These are phyloP conservation scores for Drosophila takahashii DNA, from an alignment of 1,140 invertebrate species.

Conservation along the genomic window DNA sequence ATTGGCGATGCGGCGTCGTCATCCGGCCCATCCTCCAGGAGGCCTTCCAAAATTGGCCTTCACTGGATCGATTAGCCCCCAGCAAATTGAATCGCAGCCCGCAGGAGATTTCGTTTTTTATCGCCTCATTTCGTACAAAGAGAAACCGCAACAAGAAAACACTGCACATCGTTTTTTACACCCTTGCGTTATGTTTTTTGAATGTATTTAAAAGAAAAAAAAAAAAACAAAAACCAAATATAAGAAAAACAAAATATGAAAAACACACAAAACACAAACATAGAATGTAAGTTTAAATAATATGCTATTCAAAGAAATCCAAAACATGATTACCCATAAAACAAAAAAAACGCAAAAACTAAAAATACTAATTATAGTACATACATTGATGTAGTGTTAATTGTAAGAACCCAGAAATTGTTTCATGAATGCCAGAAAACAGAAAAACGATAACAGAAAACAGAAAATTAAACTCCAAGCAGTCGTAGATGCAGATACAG, in stretches of 20 bases:
- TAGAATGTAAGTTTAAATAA: constrained; percentile 62
- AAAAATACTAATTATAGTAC: constrained; percentile 84
- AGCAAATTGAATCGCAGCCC: constrained; percentile 69
- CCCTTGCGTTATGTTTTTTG: constrained; percentile 66
- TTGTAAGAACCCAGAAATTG: constrained; percentile 69
- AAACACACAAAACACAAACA: constrained; percentile 41
- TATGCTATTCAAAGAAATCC: constrained; percentile 84
- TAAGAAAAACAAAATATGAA: constrained; percentile 40
- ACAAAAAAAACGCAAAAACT: constrained; percentile 61
- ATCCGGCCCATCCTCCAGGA: constrained; percentile 41
- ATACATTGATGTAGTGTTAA: constrained; percentile 83
- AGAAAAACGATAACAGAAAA: constrained; percentile 37
- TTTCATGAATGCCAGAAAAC: constrained; percentile 70
- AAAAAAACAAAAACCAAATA: constrained; percentile 14
- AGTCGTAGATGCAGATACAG: constrained; percentile 36
- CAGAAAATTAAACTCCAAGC: constrained; percentile 44
- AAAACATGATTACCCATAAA: constrained; percentile 81
- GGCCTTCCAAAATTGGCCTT: constrained; percentile 22
- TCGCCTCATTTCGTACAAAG: constrained; percentile 56
- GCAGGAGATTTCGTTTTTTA: constrained; percentile 72
- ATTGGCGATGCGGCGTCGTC: constrained; percentile 20
- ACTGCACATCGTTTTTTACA: constrained; percentile 59
- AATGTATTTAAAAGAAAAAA: constrained; percentile 65
- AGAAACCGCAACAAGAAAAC: constrained; percentile 57
- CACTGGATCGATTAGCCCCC: constrained; percentile 68